phyloP scores from a whole-genome alignment of 2,888 invertebrate species.

The Lasioglossum leucozonium region DNA sequence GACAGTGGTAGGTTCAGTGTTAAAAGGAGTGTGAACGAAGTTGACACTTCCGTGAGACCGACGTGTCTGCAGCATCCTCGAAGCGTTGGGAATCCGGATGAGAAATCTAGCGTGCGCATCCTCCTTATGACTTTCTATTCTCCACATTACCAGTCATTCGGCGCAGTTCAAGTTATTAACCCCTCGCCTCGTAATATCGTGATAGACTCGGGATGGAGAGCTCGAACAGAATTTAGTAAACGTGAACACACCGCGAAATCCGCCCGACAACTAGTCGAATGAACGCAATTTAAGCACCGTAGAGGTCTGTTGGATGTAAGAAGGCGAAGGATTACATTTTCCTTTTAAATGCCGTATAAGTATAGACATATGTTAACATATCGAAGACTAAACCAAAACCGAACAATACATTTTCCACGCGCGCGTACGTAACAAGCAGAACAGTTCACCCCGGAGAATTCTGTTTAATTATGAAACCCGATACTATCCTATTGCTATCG shows the following conservation, averaged over 20 bases:
- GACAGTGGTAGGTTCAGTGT: no score
- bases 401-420: no score
- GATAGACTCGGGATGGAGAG: background rate
- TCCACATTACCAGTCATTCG: background rate
- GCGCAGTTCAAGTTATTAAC: background rate
- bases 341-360: no score
- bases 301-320: no score
- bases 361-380: no score
- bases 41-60: background rate
- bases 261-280: no score
- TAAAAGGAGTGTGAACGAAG: background rate
- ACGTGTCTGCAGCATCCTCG: background rate
- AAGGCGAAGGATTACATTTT: no score
- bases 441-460: background rate
- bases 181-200: background rate
- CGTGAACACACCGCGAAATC: no score
- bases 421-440: background rate
- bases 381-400: no score
- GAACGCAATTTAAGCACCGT: no score
- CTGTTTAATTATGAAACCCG: background rate
- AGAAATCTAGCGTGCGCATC: background rate
- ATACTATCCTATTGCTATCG: background rate
- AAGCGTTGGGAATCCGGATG: background rate
- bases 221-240: no score
- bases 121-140: background rate